A percentile compares a stretch with the other conserved stretches of the same genome.
Evolutionary conservation across 2,113 vertebrate genomes (phyloP).

Genomic region (Protobothrops mucrosquamatus): DNA sequence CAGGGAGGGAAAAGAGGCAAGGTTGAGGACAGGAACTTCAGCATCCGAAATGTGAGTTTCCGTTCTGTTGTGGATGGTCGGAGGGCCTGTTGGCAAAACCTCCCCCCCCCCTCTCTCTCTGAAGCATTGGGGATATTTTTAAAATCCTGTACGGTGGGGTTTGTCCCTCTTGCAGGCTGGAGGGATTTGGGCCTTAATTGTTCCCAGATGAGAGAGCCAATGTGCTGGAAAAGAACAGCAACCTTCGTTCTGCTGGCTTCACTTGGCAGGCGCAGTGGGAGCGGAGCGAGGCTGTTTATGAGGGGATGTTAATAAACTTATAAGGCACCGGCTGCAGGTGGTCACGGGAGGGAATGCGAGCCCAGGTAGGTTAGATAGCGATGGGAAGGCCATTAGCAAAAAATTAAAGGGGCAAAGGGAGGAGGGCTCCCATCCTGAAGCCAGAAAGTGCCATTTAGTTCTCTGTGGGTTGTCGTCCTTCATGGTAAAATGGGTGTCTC

Average conservation of each 20-base stretch:
- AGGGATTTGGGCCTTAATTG: slow-evolving; percentile 75
- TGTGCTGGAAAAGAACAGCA: slow-evolving; percentile 68
- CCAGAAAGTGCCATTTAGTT: fast-evolving
- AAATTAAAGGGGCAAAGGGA: slow-evolving; percentile 1
- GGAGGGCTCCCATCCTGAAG: slow-evolving; percentile 2
- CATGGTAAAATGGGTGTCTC: fast-evolving
- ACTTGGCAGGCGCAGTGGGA: slow-evolving; percentile 56
- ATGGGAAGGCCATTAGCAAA: slow-evolving; percentile 32
- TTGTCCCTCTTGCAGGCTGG: slow-evolving; percentile 70
- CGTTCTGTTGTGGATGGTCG: slow-evolving; percentile 29
- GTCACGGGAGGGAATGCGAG: slow-evolving; percentile 37
- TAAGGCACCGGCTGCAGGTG: slow-evolving; percentile 58
- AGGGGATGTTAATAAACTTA: slow-evolving; percentile 71
- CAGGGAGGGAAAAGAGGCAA: background rate
- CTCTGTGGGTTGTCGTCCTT: background rate
- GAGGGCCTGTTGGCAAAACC: background rate
- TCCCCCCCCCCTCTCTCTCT: background rate
- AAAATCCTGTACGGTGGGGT: slow-evolving; percentile 28
- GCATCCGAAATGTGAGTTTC: too few relatives aligned
- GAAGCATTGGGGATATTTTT: background rate
- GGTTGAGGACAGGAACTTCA: background rate
- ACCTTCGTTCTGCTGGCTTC: slow-evolving; percentile 57
- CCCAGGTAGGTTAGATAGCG: slow-evolving; percentile 57
- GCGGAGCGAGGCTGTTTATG: slow-evolving; percentile 63
- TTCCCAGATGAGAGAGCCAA: slow-evolving; percentile 69